Evolutionary conservation across 2,888 invertebrate genomes (phyloP).

Genomic region (Pheosia gnoma): DNA sequence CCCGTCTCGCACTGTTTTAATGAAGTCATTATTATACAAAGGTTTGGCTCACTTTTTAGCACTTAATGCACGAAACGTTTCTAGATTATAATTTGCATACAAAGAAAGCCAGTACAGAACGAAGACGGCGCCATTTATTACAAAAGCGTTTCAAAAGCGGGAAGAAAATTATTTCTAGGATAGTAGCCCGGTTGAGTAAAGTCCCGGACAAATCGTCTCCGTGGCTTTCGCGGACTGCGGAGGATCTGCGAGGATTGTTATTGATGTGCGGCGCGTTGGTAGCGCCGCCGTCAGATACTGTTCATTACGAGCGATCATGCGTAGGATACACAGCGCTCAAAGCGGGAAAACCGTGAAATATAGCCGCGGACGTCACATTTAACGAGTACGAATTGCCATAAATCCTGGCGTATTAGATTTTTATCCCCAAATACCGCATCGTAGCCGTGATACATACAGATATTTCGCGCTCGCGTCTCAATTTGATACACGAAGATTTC

Average conservation of each 20-base stretch:
- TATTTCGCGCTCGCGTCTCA: constrained; percentile 34
- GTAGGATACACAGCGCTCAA: constrained; percentile 52
- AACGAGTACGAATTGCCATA: constrained; percentile 60
- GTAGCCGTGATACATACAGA: constrained; percentile 40
- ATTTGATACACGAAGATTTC: constrained; percentile 18
- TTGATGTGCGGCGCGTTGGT: constrained; percentile 61
- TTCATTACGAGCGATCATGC: constrained; percentile 74
- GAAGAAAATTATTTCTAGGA: constrained; percentile 49
- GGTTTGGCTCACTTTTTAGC: constrained; percentile 33
- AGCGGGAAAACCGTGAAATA: constrained; percentile 57
- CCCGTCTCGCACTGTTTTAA: constrained; percentile 28
- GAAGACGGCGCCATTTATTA: constrained; percentile 44
- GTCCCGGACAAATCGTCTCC: constrained; percentile 68
- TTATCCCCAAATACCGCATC: constrained; percentile 44
- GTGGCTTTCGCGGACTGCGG: constrained; percentile 62
- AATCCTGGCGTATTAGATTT: constrained; percentile 55
- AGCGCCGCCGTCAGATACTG: constrained; percentile 62
- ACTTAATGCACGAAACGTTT: constrained; percentile 42
- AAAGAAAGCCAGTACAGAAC: constrained; percentile 44
- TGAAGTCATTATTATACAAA: constrained; percentile 42
- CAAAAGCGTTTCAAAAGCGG: constrained; percentile 48
- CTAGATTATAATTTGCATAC: constrained; percentile 43
- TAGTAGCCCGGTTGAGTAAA: constrained; percentile 59
- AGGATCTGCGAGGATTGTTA: constrained; percentile 72
- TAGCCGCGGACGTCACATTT: constrained; percentile 50